Percentiles rank a stretch among this genome's conserved stretches.
Conservation (phyloP, 2,888 invertebrate species). For the Tillus elongatus region DNA sequence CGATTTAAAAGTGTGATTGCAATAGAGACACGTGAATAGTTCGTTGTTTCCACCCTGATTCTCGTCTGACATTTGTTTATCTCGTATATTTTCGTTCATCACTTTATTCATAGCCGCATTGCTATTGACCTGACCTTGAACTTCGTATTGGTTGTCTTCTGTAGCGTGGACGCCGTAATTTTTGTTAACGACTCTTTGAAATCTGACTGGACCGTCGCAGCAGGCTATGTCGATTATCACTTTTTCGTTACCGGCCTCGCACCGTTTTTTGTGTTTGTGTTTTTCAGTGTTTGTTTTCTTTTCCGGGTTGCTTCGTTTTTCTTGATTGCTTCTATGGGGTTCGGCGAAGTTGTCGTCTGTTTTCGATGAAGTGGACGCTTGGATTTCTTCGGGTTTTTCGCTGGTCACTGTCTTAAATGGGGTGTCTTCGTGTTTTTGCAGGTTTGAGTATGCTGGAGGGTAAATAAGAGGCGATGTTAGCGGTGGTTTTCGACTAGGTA, state of each 20-base stretch:
- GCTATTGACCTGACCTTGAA: slow-evolving; percentile 24
- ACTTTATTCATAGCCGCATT: slow-evolving; percentile 38
- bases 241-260: slow-evolving; percentile 35
- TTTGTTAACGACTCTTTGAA: slow-evolving; percentile 75
- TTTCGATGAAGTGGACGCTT: slow-evolving; percentile 25
- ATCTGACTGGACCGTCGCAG: slow-evolving; percentile 83
- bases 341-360: slow-evolving; percentile 10
- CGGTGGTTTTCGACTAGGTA: slow-evolving; percentile 43
- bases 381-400: slow-evolving; percentile 11
- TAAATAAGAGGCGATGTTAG: slow-evolving; percentile 30
- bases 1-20: slow-evolving; percentile 72
- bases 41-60: slow-evolving; percentile 37
- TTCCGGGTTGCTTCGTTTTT: slow-evolving; percentile 16
- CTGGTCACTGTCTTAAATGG: slow-evolving; percentile 29
- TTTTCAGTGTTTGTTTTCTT: slow-evolving; percentile 18
- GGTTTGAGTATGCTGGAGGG: slow-evolving; percentile 21
- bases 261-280: slow-evolving; percentile 5
- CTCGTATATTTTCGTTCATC: slow-evolving; percentile 39
- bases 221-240: slow-evolving; percentile 80
- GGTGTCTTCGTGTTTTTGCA: slow-evolving; percentile 36
- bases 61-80: slow-evolving; percentile 36
- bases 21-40: slow-evolving; percentile 61
- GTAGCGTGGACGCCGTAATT: slow-evolving; percentile 53
- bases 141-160: slow-evolving; percentile 27
- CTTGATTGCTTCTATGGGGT: slow-evolving; percentile 10